Conservation (phyloP, 2,113 vertebrate species). For the Rhinolophus ferrumequinum region DNA sequence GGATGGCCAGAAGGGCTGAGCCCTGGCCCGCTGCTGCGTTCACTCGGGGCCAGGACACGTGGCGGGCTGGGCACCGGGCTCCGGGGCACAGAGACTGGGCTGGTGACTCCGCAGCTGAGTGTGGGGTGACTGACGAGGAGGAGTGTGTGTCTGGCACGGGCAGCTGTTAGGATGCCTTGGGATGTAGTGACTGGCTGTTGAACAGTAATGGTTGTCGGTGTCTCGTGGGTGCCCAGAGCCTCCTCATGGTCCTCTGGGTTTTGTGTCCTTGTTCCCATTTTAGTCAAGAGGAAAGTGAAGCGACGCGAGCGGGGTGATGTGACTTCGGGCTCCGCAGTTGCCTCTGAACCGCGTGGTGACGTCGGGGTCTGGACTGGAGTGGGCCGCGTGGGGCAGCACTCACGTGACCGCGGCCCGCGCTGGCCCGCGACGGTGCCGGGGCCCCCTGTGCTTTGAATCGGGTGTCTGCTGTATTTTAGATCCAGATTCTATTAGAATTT, state of each 20-base stretch:
- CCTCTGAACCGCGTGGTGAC: fast-evolving
- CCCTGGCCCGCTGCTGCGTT: neutral
- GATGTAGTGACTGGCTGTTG: neutral
- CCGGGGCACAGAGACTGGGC: neutral
- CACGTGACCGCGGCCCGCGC: too few species aligned
- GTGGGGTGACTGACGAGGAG: neutral
- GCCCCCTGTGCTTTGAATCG: neutral
- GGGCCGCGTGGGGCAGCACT: too few species aligned
- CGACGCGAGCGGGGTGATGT: neutral
- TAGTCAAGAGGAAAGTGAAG: neutral
- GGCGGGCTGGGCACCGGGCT: neutral
- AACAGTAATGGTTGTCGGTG: neutral
- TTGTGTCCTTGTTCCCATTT: neutral
- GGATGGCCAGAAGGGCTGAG: neutral
- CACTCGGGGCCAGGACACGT: too few species aligned
- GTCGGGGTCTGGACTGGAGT: neutral
- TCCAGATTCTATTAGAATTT: neutral
- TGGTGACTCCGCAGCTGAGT: neutral
- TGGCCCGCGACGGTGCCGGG: too few species aligned
- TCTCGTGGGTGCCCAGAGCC: neutral
- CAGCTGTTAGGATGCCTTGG: neutral
- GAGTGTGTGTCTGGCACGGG: neutral
- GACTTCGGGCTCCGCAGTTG: neutral
- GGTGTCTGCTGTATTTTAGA: neutral
- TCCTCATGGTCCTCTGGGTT: too few species aligned